Evolutionary conservation across 2,888 invertebrate species (phyloP).

Genomic region (Nematopogon swammerdamellus): DNA sequence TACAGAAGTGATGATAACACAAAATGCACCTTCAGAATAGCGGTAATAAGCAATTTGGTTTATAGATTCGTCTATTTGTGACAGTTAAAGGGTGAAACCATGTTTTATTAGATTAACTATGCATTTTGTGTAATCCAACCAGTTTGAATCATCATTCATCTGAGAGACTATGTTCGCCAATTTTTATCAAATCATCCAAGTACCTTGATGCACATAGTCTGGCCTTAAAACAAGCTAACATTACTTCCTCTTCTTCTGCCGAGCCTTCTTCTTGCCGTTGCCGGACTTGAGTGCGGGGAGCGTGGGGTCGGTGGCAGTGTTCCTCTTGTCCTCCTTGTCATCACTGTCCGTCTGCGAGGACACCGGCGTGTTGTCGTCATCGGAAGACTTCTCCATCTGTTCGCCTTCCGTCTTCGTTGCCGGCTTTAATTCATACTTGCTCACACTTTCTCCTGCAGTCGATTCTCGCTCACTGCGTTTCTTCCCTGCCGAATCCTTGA

Average conservation of each 20-base stretch:
- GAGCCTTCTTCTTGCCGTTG: constrained; percentile 52
- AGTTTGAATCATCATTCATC: too few species aligned
- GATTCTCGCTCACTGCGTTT: not conserved
- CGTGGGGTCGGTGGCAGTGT: constrained; percentile 28
- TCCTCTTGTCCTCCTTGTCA: constrained; percentile 43
- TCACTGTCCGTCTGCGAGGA: constrained; percentile 56
- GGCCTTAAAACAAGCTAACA: too few species aligned
- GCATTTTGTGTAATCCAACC: too few species aligned
- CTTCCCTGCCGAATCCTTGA: constrained; percentile 33
- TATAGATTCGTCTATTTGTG: too few species aligned
- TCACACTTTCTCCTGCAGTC: constrained; percentile 20
- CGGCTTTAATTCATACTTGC: not conserved
- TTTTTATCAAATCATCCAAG: too few species aligned
- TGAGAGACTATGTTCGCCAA: too few species aligned
- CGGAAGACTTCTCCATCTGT: constrained; percentile 50
- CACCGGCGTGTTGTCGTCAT: constrained; percentile 51
- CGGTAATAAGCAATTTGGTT: too few species aligned
- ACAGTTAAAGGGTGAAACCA: too few species aligned
- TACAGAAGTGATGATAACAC: too few species aligned
- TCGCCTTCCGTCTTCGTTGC: constrained; percentile 7
- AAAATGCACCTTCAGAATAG: too few species aligned
- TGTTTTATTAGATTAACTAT: too few species aligned
- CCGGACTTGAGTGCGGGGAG: constrained; percentile 39
- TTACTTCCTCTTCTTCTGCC: constrained; percentile 60
- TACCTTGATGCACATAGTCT: too few species aligned